Evolutionary conservation across 2,113 vertebrate species (phyloP), one percentile per base, ranked within the genome.

Genomic region (Pteruthius melanotis): DNA sequence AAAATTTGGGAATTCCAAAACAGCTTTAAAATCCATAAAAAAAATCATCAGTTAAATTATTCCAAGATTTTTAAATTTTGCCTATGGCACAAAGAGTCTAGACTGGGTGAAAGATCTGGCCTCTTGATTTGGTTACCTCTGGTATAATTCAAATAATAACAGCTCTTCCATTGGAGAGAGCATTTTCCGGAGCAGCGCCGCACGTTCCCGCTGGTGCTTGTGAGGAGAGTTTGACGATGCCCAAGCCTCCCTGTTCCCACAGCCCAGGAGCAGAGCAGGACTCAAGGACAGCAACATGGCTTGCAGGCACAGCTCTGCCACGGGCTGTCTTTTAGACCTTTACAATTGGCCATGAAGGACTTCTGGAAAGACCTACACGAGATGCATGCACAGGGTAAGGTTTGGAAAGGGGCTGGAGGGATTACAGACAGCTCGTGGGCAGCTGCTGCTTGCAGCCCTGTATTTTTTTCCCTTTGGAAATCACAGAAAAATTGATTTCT

Each of bases 321-420:
- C 1, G 9, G 54, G 33, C 10, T 44, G n/a, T 3, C 6, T n/a
- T 64, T 33, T 19, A 8, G 27, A 71, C 28, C 35, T 71, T 44
- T 15, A 3, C 30, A 24, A 7, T 35, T 2, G 6, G 13, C 24
- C 57, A 13, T 13, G 28, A 60, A 53, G 70, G 23, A 33, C 2
- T 40, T 7, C 49, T 0, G 6, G 63, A 10, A 65, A 47, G 53
- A 52, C 15, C 33, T 40, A 0, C 31, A 15, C 6, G 26, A 72
- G 30, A 5, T 8, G 35, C 50, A 70, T 11, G 40, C 18, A 13
- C 2, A 0, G 0, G 17, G 11, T 37, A 5, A 26, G 24, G 13
- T 71, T 84, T 81, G 56, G 47, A 71, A 23, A 76, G 30, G 30
- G 63, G 10, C 3, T 20, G 53, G 52, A 42, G 37, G 50, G 22